These are phyloP conservation scores for Arrhopalites spinosus DNA, from an alignment of 2,888 invertebrate genomes.

Conservation along the genomic window DNA sequence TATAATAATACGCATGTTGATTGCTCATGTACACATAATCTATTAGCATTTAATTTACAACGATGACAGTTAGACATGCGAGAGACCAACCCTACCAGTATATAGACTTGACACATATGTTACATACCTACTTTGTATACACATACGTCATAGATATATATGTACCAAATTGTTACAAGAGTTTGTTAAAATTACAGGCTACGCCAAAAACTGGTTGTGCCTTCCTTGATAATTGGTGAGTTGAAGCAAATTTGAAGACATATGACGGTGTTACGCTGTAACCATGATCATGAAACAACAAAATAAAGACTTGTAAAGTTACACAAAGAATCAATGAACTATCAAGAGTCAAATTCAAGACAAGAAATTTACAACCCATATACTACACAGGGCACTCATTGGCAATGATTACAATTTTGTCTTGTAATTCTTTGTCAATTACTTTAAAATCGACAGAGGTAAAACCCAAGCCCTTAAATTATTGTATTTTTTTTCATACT, in stretches of 20 bases:
- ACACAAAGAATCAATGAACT: background rate
- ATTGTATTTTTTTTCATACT: no score
- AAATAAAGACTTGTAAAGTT: background rate
- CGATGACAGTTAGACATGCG: background rate
- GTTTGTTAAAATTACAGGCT: constrained; percentile 43
- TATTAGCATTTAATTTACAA: no score
- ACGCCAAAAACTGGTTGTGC: constrained; percentile 55
- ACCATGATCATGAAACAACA: constrained; percentile 2
- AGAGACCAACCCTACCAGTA: background rate
- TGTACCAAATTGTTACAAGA: background rate
- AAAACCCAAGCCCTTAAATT: no score
- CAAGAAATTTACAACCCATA: no score
- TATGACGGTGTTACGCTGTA: background rate
- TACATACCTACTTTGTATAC: background rate
- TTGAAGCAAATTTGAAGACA: background rate
- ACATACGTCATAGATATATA: background rate
- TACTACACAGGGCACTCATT: no score
- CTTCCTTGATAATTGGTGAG: constrained; percentile 55
- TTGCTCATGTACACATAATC: background rate
- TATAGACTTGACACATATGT: background rate
- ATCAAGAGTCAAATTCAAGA: no score
- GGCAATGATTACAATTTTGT: no score
- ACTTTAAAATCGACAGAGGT: no score
- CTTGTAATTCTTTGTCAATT: no score
- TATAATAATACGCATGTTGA: background rate